These are phyloP conservation scores for Hyles euphorbiae DNA, from an alignment of 1,140 invertebrate species.

Conservation along the genomic window DNA sequence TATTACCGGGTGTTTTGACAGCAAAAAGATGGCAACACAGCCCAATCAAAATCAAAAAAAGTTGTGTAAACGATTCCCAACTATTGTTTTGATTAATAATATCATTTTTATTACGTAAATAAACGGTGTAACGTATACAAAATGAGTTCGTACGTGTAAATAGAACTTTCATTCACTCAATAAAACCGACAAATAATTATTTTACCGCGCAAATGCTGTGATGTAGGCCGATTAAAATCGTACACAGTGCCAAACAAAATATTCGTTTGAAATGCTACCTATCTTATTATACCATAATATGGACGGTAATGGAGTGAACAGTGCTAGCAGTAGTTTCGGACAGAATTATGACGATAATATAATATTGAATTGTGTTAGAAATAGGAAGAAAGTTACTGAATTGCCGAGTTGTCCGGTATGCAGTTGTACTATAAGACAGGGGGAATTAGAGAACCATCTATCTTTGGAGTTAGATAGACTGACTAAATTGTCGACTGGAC, in stretches of 20 bases:
- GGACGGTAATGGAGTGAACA: constrained; percentile 47
- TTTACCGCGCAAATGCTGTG: constrained; percentile 34
- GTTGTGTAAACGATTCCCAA: constrained; percentile 24
- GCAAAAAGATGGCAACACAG: background rate
- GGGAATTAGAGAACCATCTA: constrained; percentile 63
- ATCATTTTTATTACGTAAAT: constrained; percentile 24
- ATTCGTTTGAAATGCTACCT: constrained; percentile 57
- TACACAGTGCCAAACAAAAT: constrained; percentile 28
- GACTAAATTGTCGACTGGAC: constrained; percentile 50
- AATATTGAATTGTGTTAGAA: constrained; percentile 63
- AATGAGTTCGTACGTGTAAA: constrained; percentile 38
- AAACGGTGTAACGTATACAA: constrained; percentile 36
- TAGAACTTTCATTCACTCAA: constrained; percentile 43
- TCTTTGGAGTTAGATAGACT: constrained; percentile 62
- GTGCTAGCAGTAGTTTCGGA: constrained; percentile 34
- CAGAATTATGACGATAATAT: constrained; percentile 53
- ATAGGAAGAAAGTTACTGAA: constrained; percentile 64
- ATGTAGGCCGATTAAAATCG: constrained; percentile 62
- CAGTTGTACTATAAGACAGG: constrained; percentile 65
- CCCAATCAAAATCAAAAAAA: constrained; percentile 28
- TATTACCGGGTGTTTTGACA: too few species aligned
- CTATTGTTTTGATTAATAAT: constrained; percentile 30
- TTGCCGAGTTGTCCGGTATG: constrained; percentile 68
- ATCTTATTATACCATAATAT: constrained; percentile 60
- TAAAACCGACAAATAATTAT: constrained; percentile 26